Base-by-base conservation (phyloP, 2,888 invertebrate genomes). In the Buathra laborator region DNA sequence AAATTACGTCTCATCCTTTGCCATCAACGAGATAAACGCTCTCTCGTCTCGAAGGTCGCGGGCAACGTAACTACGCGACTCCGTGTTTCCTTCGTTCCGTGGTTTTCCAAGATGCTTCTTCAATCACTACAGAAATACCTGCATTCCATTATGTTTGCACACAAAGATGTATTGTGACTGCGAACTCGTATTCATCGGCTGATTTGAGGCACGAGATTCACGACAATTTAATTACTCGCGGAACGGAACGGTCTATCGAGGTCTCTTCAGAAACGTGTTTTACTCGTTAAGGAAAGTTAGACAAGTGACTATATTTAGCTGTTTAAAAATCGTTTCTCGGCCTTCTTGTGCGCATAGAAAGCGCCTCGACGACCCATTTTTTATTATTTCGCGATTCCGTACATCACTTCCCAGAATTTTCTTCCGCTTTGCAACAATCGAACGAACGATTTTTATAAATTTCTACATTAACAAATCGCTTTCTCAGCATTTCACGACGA, bases 1-100 rank as follows among this genome's bases (percentile, higher is more conserved):
- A 84, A 84, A 84, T 84, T 84, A 80, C 80, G 59, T 51, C 16
- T n/a, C 67, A 44, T 64, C 66, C 56, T 10, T 24, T 10, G 19
- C 19, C 48, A 24, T 24, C 24, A 64, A 77, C n/a, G 48, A 43
- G 62, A 32, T 44, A 43, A 51, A 3, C 59, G 66, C 24, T 19
- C 56, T 56, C 43, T 48, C n/a, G 53, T 66, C n/a, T 24, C 29
- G 59, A 74, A 83, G 77, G 83, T 78, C 72, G 37, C 12, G 10
- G 29, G 62, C 53, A 12, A 37, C 10, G 29, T 24, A 43, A 51
- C 64, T 48, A 56, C 48, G 16, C 46, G 16, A 43, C 16, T 14
- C 29, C 66, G 59, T 59, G 12, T 56, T 37, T 64, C 29, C 43
- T 78, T 59, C 19, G n/a, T n/a, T 4, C 12, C 37, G 48, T n/a